phyloP scores from a whole-genome alignment of 35 echinoderm and acorn worm species.

The Lytechinus pictus region DNA sequence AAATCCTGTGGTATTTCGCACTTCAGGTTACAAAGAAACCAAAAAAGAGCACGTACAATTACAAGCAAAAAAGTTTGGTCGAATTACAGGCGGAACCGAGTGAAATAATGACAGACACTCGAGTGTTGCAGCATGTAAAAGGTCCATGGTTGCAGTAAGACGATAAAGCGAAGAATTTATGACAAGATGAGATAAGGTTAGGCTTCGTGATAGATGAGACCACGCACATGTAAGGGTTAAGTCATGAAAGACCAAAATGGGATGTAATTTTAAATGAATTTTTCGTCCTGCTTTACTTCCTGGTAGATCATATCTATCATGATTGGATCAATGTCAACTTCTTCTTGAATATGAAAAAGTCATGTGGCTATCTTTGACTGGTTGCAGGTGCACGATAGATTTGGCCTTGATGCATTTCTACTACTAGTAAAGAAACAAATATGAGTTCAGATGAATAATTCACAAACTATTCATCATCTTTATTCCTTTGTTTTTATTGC shows the following conservation, averaged over 20 bases:
- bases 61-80: background rate
- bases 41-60: background rate
- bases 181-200: background rate
- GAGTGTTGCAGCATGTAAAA: no score
- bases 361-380: background rate
- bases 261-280: background rate
- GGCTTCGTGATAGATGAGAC: no score
- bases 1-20: background rate
- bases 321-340: background rate
- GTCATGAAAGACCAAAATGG: background rate
- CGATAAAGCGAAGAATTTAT: background rate
- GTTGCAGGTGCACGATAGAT: no score
- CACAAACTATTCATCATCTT: no score
- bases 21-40: background rate
- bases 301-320: background rate
- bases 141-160: background rate
- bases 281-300: background rate
- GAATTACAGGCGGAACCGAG: background rate
- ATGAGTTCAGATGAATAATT: no score
- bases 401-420: no score
- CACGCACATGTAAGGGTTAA: no score
- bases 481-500: no score
- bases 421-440: no score
- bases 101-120: conserved; percentile 2
- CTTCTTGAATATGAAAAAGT: background rate